Evolutionary conservation across 2,797 vertebrate species (phyloP).

Genomic region (Hippopotamyrus pictus): DNA sequence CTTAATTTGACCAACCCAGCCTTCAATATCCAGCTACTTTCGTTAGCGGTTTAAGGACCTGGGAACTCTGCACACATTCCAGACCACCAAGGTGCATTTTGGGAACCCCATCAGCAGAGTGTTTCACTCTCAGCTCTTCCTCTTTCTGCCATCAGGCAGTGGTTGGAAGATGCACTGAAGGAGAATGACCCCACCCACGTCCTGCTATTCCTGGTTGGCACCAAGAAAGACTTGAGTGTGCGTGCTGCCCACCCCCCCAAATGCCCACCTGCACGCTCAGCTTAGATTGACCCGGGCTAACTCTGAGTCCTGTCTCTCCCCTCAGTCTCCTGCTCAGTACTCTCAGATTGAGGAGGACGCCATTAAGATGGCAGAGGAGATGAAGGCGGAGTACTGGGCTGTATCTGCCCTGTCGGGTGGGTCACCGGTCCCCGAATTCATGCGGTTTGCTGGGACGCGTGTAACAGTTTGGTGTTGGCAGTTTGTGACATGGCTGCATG

Average conservation of each 20-base stretch:
- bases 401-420: conserved; percentile 87
- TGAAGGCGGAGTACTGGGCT: conserved; percentile 90
- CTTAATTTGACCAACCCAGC: not conserved
- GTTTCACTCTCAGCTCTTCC: not conserved
- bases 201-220: conserved; percentile 89
- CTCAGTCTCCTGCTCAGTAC: conserved; percentile 75
- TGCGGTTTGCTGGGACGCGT: not conserved
- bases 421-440: conserved; percentile 19
- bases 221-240: conserved; percentile 92
- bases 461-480: not conserved
- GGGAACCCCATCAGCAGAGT: not conserved
- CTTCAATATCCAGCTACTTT: not conserved
- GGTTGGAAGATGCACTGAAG: conserved; percentile 85
- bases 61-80: not conserved
- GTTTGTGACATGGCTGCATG: not conserved
- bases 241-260: conserved; percentile 50
- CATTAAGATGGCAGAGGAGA: conserved; percentile 81
- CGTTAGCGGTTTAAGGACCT: not conserved
- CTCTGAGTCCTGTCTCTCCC: not conserved
- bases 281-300: not conserved
- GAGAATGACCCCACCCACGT: conserved; percentile 87
- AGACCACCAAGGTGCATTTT: not conserved
- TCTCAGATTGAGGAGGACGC: conserved; percentile 75
- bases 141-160: conserved; percentile 58
- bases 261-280: not conserved